Percentiles rank a stretch among this genome's conserved stretches.
Evolutionary conservation across 2,113 vertebrate genomes (phyloP).

Genomic region (Sorex fumeus): DNA sequence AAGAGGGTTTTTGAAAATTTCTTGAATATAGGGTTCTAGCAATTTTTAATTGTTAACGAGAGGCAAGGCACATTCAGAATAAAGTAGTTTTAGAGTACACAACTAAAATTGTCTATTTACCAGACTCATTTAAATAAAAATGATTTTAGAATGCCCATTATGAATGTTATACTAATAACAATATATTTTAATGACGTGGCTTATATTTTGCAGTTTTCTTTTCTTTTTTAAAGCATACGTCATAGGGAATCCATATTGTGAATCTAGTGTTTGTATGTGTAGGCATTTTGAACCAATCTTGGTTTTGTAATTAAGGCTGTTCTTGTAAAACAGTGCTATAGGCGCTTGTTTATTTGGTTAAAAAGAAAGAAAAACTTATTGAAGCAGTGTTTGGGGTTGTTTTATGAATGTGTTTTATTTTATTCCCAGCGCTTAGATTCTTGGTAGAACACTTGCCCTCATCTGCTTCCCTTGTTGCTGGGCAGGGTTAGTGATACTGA

Average conservation of each 20-base stretch:
- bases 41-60: conserved; percentile 4
- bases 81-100: conserved; percentile 7
- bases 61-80: neutral
- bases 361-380: neutral
- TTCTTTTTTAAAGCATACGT: conserved; percentile 62
- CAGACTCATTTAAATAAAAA: conserved; percentile 34
- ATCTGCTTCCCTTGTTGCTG: conserved; percentile 85
- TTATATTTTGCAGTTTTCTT: conserved; percentile 63
- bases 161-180: neutral
- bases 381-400: conserved; percentile 33
- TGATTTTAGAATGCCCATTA: conserved; percentile 44
- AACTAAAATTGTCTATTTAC: conserved; percentile 47
- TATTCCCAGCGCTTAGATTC: neutral
- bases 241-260: conserved; percentile 25
- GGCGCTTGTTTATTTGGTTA: conserved; percentile 23
- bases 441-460: conserved; percentile 52
- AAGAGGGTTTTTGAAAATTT: conserved; percentile 16
- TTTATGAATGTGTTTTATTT: conserved; percentile 60
- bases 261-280: neutral
- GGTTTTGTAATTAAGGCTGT: conserved; percentile 26
- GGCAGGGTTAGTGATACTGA: conserved; percentile 66
- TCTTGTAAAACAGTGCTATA: conserved; percentile 49
- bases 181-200: conserved; percentile 28
- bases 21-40: too few species aligned
- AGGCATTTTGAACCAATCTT: conserved; percentile 48